A percentile compares a stretch with the other conserved stretches of the same genome.
Conservation (phyloP, 2,113 vertebrate species). For the Puntigrus tetrazona region DNA sequence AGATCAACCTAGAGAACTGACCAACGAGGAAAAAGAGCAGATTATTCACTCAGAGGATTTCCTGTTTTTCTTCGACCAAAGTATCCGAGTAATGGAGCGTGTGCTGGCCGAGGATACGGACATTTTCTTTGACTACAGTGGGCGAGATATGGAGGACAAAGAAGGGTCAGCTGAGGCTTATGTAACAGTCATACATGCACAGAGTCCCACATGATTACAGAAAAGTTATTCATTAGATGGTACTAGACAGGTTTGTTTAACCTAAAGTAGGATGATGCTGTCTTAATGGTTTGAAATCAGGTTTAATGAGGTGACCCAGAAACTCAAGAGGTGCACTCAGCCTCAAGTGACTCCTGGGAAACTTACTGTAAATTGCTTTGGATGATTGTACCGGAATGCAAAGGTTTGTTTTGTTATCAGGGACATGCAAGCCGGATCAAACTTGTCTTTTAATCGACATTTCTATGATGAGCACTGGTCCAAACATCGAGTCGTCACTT, state of each 20-base stretch:
- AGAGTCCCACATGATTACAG: neutral
- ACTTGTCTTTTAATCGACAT: slow-evolving; percentile 84
- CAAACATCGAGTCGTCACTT: slow-evolving; percentile 87
- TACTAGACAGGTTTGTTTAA: slow-evolving; percentile 11
- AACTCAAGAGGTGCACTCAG: neutral
- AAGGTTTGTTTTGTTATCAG: slow-evolving; percentile 62
- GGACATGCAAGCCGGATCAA: slow-evolving; percentile 85
- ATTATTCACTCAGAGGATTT: slow-evolving; percentile 89
- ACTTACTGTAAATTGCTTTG: slow-evolving; percentile 13
- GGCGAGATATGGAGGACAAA: slow-evolving; percentile 84
- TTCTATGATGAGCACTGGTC: slow-evolving; percentile 91
- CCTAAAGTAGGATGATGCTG: neutral
- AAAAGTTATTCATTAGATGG: neutral
- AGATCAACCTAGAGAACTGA: slow-evolving; percentile 85
- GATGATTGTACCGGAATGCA: neutral
- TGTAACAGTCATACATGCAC: neutral
- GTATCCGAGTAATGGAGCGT: slow-evolving; percentile 83
- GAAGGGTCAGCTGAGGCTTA: slow-evolving; percentile 75
- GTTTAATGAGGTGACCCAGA: slow-evolving; percentile 9
- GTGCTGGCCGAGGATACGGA: slow-evolving; percentile 85
- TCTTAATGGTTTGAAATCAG: slow-evolving; percentile 10
- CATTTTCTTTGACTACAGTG: slow-evolving; percentile 91
- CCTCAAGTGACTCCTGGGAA: slow-evolving; percentile 10
- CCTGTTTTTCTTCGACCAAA: slow-evolving; percentile 86
- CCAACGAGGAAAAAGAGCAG: slow-evolving; percentile 88